Base-by-base conservation (phyloP, 2,888 invertebrate species). In the Drosophila paramelanica region DNA sequence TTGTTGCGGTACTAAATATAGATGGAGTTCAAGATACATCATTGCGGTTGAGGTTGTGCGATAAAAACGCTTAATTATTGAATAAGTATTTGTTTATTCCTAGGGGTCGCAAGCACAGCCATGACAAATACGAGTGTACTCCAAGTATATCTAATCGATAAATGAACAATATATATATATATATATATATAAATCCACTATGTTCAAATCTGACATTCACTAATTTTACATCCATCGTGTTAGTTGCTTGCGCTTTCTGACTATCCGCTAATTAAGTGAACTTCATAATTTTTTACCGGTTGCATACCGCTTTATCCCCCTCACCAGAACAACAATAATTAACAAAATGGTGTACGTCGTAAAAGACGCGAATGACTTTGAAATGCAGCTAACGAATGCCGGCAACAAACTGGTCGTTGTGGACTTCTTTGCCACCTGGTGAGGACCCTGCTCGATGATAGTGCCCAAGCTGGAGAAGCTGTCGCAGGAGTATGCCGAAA, bases 371-470 rank as follows among this genome's bases (percentile, higher is more conserved):
- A 94, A 93, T 55, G 97, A 97, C 90, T 94, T 97, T 90, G 93
- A 95, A 89, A 91, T 91, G 67, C 94, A 95, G 93, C 93, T 98
- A 81, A 88, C 92, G 1, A 95, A 95, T 78, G 97, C 97, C 17
- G 96, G 96, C 20, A 94, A 94, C 41, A 96, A 96, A 91, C 93
- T 98, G 90, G 96, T 98, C 53, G 95, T 98, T 52, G 95, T 98
- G 73, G 98, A 98, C 93, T 98, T 98, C 93, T 96, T 95, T 93
- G 98, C 98, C 58, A 95, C 95, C 65, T 98, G 98, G 98, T 98
- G 98, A 91, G 97, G 97, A 0, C 98, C 98, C 23, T 98, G 98
- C 94, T 97, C 96, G 93, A 94, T 95, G 93, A 98, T 98, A 91
- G 95, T 95, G 4, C 98, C 97, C 46, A 95, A 95, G 87, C 93